These are phyloP conservation scores for Caenorhabditis sinica DNA, from an alignment of 2,888 invertebrate genomes.

Conservation along the genomic window DNA sequence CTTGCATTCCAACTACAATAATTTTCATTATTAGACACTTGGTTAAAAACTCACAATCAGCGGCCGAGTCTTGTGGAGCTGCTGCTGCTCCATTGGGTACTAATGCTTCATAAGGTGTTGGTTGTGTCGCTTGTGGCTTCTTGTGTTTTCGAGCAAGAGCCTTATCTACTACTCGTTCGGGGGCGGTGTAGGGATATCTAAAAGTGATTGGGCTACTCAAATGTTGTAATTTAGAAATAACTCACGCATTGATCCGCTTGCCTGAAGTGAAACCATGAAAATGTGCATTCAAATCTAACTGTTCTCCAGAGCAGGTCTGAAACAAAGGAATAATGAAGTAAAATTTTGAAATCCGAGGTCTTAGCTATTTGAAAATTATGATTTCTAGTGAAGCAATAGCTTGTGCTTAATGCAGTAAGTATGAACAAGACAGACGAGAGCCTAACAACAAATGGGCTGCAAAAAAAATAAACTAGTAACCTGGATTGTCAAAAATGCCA, in stretches of 20 bases:
- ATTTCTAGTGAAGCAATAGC: no score
- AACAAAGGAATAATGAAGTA: neutral
- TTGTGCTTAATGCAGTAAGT: no score
- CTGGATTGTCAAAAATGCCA: constrained; percentile 47
- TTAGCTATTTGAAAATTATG: no score
- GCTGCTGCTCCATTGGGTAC: constrained; percentile 34
- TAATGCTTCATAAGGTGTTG: constrained; percentile 12
- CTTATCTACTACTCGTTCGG: constrained; percentile 72
- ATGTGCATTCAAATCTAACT: constrained; percentile 50
- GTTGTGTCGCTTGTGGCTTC: constrained; percentile 48
- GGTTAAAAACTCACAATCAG: constrained; percentile 57
- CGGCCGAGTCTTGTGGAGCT: constrained; percentile 18
- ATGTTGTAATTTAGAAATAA: neutral
- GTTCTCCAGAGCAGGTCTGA: constrained; percentile 56
- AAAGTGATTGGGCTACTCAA: neutral
- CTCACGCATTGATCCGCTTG: constrained; percentile 51
- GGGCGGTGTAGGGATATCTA: constrained; percentile 73
- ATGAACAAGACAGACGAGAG: constrained; percentile 8
- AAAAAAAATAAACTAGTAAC: constrained; percentile 17
- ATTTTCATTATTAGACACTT: neutral
- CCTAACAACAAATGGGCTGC: no score
- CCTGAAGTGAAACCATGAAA: constrained; percentile 56
- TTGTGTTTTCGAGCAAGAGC: constrained; percentile 59
- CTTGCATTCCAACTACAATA: constrained; percentile 31
- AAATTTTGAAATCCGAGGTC: neutral